Evolutionary conservation across 2,797 vertebrate genomes (phyloP).

Genomic region (Sparidentex hasta): DNA sequence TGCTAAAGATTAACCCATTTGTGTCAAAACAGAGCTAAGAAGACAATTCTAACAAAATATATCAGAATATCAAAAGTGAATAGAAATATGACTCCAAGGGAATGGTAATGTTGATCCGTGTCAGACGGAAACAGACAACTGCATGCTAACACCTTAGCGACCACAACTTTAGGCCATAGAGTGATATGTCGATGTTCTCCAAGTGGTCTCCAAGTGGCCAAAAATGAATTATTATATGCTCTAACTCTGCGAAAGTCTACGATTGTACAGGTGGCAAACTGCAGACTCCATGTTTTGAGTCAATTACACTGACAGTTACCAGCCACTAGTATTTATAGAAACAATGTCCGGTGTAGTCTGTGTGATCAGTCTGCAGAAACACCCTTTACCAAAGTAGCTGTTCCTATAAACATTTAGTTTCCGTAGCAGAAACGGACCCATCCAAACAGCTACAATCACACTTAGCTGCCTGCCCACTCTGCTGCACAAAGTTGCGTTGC

Average conservation of each 20-base stretch:
- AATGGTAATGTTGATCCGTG: background rate
- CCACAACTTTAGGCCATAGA: background rate
- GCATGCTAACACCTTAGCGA: background rate
- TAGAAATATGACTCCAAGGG: background rate
- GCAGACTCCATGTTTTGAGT: background rate
- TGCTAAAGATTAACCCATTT: background rate
- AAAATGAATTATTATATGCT: background rate
- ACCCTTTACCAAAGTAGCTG: background rate
- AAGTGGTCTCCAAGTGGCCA: background rate
- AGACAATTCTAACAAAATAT: too few species aligned
- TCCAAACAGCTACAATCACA: slow-evolving; percentile 21
- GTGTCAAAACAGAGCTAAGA: background rate
- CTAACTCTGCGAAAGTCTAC: too few species aligned
- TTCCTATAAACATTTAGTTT: background rate
- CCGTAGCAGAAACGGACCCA: background rate
- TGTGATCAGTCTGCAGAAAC: background rate
- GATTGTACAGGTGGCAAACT: background rate
- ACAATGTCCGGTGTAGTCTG: background rate
- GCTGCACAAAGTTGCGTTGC: slow-evolving; percentile 19
- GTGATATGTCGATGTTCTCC: background rate
- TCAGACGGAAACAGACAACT: background rate
- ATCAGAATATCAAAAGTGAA: too few species aligned
- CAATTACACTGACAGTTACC: background rate
- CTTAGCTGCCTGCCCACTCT: slow-evolving; percentile 12
- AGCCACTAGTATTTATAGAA: background rate